A percentile compares a stretch with the other conserved stretches of the same genome.
phyloP scores from a whole-genome alignment of 1,140 invertebrate species.

The Littorina saxatilis region DNA sequence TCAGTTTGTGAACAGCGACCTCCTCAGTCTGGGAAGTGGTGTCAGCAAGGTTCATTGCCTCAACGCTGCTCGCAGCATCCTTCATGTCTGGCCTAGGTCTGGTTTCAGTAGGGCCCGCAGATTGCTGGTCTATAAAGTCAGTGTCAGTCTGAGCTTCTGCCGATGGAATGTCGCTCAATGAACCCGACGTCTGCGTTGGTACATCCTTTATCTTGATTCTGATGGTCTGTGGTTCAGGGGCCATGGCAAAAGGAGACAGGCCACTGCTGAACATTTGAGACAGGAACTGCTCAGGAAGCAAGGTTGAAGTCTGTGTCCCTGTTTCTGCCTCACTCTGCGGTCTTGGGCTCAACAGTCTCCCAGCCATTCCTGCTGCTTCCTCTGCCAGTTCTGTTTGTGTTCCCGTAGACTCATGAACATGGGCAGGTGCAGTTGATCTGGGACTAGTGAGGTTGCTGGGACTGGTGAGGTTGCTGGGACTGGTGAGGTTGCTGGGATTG shows the following conservation, averaged over 20 bases:
- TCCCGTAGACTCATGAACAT: neutral
- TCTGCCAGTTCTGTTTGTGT: neutral
- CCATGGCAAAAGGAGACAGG: neutral
- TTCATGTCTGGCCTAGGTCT: neutral
- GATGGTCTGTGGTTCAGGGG: neutral
- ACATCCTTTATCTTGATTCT: slow-evolving; percentile 41
- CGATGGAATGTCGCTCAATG: slow-evolving; percentile 47
- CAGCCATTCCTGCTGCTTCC: neutral
- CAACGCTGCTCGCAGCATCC: slow-evolving; percentile 7
- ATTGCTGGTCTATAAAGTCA: neutral
- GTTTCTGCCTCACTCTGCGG: no score
- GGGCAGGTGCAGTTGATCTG: neutral
- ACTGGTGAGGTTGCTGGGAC: no score
- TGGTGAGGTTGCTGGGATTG: no score
- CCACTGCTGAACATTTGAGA: neutral
- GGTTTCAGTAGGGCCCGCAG: neutral
- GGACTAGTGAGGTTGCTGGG: neutral
- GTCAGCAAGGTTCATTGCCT: slow-evolving; percentile 28
- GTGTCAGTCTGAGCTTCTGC: slow-evolving; percentile 54
- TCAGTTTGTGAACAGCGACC: neutral
- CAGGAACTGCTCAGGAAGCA: neutral
- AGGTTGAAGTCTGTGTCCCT: slow-evolving; percentile 2
- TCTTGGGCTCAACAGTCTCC: slow-evolving; percentile 20
- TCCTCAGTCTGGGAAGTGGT: slow-evolving; percentile 18
- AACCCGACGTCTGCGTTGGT: slow-evolving; percentile 56